Percentiles rank a stretch among this genome's conserved stretches.
These are phyloP conservation scores for Callipepla californica DNA, from an alignment of 2,113 vertebrate species.

Conservation along the genomic window DNA sequence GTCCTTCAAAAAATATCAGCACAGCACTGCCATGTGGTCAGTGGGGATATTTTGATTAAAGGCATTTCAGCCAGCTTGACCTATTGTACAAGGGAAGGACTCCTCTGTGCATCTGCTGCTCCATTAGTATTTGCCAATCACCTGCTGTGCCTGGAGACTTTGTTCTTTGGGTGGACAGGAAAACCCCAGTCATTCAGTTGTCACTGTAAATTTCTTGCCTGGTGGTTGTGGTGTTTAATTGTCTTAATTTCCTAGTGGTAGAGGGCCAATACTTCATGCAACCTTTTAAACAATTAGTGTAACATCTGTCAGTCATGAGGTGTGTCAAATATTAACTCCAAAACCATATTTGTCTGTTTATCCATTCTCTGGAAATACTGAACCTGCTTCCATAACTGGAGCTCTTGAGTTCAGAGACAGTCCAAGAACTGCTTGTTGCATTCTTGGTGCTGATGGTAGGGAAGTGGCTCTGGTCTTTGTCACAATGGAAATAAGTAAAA, in stretches of 20 bases:
- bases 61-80: neutral
- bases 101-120: neutral
- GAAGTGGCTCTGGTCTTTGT: neutral
- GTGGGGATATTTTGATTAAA: neutral
- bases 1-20: neutral
- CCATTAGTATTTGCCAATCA: neutral
- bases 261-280: neutral
- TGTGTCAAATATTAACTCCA: neutral
- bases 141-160: neutral
- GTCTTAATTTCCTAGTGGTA: constrained; percentile 8
- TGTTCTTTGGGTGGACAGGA: constrained; percentile 20
- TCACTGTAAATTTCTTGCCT: neutral
- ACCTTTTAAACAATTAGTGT: neutral
- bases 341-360: neutral
- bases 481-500: neutral
- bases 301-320: neutral
- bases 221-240: neutral
- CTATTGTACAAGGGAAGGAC: neutral
- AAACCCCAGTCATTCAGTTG: neutral
- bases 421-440: neutral
- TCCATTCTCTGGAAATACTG: neutral
- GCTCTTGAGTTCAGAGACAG: neutral
- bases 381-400: neutral
- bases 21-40: neutral
- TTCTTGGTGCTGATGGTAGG: neutral